A percentile compares a stretch with the other conserved stretches of the same genome.
phyloP scores from a whole-genome alignment of 1,140 invertebrate genomes.

The Acromyrmex echinatior region DNA sequence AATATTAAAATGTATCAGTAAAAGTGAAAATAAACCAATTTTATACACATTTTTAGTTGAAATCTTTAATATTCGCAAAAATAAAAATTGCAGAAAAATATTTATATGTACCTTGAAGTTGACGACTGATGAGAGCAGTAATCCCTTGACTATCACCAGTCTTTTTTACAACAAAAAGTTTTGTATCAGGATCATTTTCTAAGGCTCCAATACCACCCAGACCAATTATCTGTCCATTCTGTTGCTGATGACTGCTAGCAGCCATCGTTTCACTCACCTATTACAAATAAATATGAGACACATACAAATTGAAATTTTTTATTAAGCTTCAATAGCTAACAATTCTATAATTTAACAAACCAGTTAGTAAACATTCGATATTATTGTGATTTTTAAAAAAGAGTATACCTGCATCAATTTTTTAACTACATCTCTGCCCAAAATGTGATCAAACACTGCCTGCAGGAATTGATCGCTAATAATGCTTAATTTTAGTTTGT shows the following conservation, averaged over 20 bases:
- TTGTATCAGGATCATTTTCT: constrained; percentile 90
- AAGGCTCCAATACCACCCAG: constrained; percentile 79
- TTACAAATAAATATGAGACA: constrained; percentile 26
- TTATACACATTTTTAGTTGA: not conserved
- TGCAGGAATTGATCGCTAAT: constrained; percentile 94
- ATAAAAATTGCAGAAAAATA: constrained; percentile 1
- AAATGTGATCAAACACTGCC: constrained; percentile 94
- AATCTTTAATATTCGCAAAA: not conserved
- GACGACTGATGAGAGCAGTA: constrained; percentile 91
- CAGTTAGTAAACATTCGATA: not conserved
- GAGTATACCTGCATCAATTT: constrained; percentile 94
- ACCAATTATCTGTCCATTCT: constrained; percentile 88
- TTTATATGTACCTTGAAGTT: constrained; percentile 90
- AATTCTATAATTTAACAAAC: not conserved
- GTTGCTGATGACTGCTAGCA: constrained; percentile 90
- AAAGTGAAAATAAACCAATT: constrained; percentile 14
- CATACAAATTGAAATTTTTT: not conserved
- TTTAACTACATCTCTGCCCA: constrained; percentile 95
- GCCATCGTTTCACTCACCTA: constrained; percentile 94
- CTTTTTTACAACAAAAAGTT: constrained; percentile 92
- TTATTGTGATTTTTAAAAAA: not conserved
- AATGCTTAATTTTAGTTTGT: constrained; percentile 94
- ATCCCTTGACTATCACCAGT: constrained; percentile 91
- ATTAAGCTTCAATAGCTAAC: not conserved
- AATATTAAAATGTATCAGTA: constrained; percentile 40